Evolutionary conservation across 1,140 invertebrate genomes (phyloP).

Genomic region (Euwallacea similis): DNA sequence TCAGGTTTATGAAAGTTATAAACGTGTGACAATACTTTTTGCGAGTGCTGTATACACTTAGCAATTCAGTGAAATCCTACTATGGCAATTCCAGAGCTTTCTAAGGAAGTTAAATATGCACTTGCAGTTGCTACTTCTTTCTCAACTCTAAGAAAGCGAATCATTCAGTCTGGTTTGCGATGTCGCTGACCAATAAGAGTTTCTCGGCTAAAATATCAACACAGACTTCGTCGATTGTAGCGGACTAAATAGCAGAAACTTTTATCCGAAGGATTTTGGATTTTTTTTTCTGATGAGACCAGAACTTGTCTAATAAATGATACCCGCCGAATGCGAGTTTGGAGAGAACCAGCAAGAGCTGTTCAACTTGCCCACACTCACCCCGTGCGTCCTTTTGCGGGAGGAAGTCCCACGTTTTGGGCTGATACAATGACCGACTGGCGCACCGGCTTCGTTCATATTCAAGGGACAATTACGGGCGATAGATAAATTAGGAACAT

Average conservation of each 20-base stretch:
- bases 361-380: neutral
- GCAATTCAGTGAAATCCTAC: neutral
- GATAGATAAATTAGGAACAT: conserved; percentile 19
- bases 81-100: neutral
- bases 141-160: neutral
- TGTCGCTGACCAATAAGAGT: too few species aligned
- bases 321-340: neutral
- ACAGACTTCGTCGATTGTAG: too few species aligned
- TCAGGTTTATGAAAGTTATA: too few species aligned
- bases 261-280: neutral
- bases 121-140: neutral
- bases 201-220: too few species aligned
- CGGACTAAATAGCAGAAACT: neutral
- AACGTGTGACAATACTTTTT: too few species aligned
- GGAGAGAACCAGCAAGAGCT: neutral
- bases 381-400: neutral
- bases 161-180: too few species aligned
- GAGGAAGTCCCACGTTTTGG: conserved; percentile 9
- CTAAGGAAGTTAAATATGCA: neutral
- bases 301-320: conserved; percentile 3
- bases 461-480: conserved; percentile 12
- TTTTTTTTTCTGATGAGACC: conserved; percentile 17
- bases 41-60: neutral
- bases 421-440: neutral
- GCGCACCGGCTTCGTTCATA: conserved; percentile 9